These are phyloP conservation scores for Drosophila nikananu DNA, from an alignment of 1,140 invertebrate genomes.

Conservation along the genomic window DNA sequence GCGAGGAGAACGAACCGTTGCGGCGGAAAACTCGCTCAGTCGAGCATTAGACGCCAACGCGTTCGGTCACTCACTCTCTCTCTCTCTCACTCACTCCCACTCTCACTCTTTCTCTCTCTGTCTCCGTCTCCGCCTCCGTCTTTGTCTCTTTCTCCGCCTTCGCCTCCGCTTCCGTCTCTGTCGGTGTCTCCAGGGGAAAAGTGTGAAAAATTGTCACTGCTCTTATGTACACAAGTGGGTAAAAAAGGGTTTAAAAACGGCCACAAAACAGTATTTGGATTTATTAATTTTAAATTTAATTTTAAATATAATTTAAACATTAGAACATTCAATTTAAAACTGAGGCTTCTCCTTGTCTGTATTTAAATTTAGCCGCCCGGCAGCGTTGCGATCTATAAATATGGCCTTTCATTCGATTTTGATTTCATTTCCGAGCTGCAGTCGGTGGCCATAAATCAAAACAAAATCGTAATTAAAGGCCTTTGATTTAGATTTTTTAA, in stretches of 20 bases:
- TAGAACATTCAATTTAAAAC: not conserved
- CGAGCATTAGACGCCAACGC: slow-evolving; percentile 78
- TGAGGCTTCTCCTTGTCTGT: not conserved
- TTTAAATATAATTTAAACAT: not conserved
- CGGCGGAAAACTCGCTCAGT: slow-evolving; percentile 73
- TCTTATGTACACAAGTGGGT: slow-evolving; percentile 52
- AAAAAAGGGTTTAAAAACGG: slow-evolving; percentile 12
- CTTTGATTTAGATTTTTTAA: not conserved
- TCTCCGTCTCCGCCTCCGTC: not conserved
- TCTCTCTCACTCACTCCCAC: slow-evolving; percentile 10
- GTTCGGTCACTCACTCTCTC: slow-evolving; percentile 58
- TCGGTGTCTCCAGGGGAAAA: slow-evolving; percentile 44
- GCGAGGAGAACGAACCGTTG: slow-evolving; percentile 48
- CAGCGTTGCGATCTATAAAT: slow-evolving; percentile 45
- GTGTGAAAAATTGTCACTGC: slow-evolving; percentile 51
- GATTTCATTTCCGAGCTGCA: slow-evolving; percentile 41
- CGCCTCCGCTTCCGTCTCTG: not conserved
- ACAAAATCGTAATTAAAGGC: slow-evolving; percentile 4
- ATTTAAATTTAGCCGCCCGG: slow-evolving; percentile 6
- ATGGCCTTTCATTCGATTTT: slow-evolving; percentile 15
- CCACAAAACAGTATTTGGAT: slow-evolving; percentile 4
- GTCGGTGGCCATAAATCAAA: slow-evolving; percentile 64
- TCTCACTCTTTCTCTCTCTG: not conserved
- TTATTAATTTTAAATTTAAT: not conserved
- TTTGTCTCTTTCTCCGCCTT: not conserved